phyloP scores from a whole-genome alignment of 2,888 invertebrate species.

The Acanthosepion lycidas region DNA sequence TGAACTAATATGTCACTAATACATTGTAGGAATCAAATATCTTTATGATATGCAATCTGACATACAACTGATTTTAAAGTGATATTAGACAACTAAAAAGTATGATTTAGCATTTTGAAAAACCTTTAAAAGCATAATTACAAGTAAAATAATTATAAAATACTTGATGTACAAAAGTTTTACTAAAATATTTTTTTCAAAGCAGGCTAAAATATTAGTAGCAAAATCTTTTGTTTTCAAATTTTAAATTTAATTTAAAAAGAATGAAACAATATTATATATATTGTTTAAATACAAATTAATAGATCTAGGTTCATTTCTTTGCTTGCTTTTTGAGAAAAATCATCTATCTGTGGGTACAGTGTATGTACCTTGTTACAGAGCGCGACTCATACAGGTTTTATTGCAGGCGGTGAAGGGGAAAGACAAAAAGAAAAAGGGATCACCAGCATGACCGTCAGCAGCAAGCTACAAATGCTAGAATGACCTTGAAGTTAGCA shows the following conservation, averaged over 20 bases:
- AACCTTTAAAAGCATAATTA: not conserved
- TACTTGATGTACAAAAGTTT: not conserved
- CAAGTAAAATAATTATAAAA: not conserved
- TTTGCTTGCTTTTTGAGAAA: not conserved
- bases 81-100: not conserved
- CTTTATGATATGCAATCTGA: not conserved
- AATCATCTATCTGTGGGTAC: not conserved
- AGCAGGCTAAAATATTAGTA: too few species aligned
- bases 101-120: not conserved
- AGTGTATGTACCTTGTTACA: not conserved
- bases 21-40: not conserved
- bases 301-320: not conserved
- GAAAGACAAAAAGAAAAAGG: not conserved
- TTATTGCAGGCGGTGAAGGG: not conserved
- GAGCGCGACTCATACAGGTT: not conserved
- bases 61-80: not conserved
- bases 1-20: not conserved
- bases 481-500: constrained; percentile 13
- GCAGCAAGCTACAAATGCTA: not conserved
- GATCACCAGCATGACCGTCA: not conserved
- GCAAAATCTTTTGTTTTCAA: too few species aligned
- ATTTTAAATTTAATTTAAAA: too few species aligned
- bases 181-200: too few species aligned
- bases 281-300: not conserved
- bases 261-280: too few species aligned